A percentile compares a stretch with the other conserved stretches of the same genome.
Evolutionary conservation across 2,797 vertebrate genomes (phyloP).

Genomic region (Brachyrhaphis roseni): DNA sequence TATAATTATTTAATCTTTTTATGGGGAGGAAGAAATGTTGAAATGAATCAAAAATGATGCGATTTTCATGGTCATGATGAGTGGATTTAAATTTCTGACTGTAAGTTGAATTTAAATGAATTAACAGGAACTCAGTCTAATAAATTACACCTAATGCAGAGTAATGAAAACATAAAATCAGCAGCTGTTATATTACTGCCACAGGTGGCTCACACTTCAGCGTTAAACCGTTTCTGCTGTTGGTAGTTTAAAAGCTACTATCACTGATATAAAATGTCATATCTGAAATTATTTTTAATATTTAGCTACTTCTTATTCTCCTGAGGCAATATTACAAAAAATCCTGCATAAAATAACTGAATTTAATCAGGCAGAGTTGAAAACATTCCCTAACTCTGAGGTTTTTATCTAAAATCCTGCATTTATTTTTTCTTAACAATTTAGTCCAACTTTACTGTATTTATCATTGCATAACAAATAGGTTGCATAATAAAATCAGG

Average conservation of each 20-base stretch:
- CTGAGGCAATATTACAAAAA: neutral
- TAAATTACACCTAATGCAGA: constrained; percentile 32
- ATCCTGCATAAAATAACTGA: neutral
- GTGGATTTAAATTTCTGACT: neutral
- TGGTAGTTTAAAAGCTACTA: neutral
- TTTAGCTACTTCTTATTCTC: neutral
- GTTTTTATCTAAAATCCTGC: neutral
- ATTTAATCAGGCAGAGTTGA: neutral
- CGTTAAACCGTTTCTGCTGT: neutral
- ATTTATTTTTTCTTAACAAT: neutral
- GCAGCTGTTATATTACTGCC: constrained; percentile 39
- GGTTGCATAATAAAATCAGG: neutral
- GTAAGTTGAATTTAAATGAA: neutral
- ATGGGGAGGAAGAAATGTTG: neutral
- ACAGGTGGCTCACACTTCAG: constrained; percentile 9
- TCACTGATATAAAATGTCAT: neutral
- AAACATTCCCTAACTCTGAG: neutral
- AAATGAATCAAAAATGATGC: neutral
- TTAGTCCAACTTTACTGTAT: neutral
- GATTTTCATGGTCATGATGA: neutral
- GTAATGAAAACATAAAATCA: constrained; percentile 23
- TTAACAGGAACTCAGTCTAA: constrained; percentile 8
- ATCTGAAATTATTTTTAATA: neutral
- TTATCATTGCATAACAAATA: neutral
- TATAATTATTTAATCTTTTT: neutral